Conservation (phyloP, 92 coral and sea anemone genomes). For the Porites rus region DNA sequence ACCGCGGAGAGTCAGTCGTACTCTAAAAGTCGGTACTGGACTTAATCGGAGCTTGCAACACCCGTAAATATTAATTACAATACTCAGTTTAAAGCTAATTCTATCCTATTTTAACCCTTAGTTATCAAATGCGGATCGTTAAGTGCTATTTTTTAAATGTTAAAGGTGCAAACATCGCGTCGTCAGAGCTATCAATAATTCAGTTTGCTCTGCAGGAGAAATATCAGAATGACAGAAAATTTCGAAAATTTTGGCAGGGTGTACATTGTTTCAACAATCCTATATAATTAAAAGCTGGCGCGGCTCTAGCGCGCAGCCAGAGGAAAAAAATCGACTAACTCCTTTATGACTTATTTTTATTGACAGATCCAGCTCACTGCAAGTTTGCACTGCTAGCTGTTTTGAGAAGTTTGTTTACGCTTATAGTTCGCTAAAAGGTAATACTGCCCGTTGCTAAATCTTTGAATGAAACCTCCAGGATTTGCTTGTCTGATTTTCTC, state of each 20-base stretch:
- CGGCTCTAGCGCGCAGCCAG: too few species aligned
- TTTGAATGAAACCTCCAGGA: slow-evolving; percentile 23
- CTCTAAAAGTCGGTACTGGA: not conserved
- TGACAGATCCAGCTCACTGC: slow-evolving; percentile 31
- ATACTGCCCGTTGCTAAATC: not conserved
- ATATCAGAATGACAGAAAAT: not conserved
- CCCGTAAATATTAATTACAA: not conserved
- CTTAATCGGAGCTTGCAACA: not conserved
- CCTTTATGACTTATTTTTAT: slow-evolving; percentile 24
- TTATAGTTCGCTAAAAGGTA: not conserved
- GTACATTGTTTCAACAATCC: not conserved
- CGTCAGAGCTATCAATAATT: not conserved
- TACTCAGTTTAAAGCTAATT: not conserved
- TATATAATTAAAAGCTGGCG: too few species aligned
- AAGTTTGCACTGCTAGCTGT: slow-evolving; percentile 37
- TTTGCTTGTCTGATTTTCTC: not conserved
- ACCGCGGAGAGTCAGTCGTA: not conserved
- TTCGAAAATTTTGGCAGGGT: not conserved
- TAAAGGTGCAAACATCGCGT: not conserved
- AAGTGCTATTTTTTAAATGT: not conserved
- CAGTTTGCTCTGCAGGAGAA: not conserved
- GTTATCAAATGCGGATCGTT: not conserved
- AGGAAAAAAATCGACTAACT: slow-evolving; percentile 1
- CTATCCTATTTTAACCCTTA: not conserved
- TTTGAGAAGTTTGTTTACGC: slow-evolving; percentile 6